Evolutionary conservation across 30 jellyfish, hydroid and myxozoan species (phyloP).

Genomic region (Cassiopea xamachana): DNA sequence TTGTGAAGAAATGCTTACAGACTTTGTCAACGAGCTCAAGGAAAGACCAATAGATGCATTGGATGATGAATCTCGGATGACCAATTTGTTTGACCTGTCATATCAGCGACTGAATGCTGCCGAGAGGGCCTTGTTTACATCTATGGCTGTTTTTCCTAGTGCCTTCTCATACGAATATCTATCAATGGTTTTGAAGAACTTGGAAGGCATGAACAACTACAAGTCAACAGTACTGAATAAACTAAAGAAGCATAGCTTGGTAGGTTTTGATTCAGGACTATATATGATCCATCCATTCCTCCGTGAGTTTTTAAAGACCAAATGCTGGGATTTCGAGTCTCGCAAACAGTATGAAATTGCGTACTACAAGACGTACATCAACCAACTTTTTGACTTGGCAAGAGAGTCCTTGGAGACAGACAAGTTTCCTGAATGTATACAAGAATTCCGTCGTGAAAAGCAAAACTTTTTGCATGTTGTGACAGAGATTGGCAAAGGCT

Average conservation of each 20-base stretch:
- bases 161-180: conserved; percentile 2
- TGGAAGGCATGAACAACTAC: background rate
- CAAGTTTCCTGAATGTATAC: background rate
- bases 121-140: background rate
- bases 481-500: background rate
- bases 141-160: too few species aligned
- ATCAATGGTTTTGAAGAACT: background rate
- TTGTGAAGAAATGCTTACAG: background rate
- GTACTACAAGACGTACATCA: background rate
- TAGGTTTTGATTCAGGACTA: background rate
- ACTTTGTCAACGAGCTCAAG: background rate
- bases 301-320: background rate
- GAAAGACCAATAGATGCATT: background rate
- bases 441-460: conserved; percentile 4
- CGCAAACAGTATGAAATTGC: background rate
- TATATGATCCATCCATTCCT: conserved; percentile 18
- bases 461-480: conserved; percentile 14
- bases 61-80: background rate
- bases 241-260: conserved; percentile 23
- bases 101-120: background rate
- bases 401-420: conserved; percentile 28
- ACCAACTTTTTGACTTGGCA: conserved; percentile 6
- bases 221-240: too few species aligned
- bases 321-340: background rate
- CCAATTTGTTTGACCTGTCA: background rate